Percentiles rank a stretch among this genome's conserved stretches.
phyloP scores from a whole-genome alignment of 2,113 vertebrate genomes.

The Numida meleagris region DNA sequence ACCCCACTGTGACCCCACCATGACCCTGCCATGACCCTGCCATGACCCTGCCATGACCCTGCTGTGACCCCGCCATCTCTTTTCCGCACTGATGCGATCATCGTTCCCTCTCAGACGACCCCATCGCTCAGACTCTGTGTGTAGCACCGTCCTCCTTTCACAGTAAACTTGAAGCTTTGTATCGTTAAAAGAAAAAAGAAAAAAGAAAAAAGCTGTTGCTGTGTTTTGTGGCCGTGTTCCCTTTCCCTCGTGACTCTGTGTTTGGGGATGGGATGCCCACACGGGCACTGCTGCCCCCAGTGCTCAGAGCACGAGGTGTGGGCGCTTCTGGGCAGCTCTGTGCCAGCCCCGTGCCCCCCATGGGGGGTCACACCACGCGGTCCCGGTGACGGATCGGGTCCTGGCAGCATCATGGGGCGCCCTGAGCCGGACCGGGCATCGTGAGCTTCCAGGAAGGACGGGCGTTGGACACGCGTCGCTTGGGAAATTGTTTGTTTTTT shows the following conservation, averaged over 20 bases:
- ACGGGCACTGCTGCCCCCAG: too few relatives aligned
- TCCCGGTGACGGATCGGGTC: neutral
- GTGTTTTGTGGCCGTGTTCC: neutral
- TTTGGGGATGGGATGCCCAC: too few relatives aligned
- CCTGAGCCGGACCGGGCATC: neutral
- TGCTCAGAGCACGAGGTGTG: too few relatives aligned
- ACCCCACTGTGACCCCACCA: neutral
- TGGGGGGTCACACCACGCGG: too few relatives aligned
- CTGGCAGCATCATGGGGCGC: neutral
- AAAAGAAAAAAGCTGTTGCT: neutral
- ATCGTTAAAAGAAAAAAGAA: neutral
- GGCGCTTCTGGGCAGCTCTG: too few relatives aligned
- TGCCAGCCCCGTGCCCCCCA: too few relatives aligned
- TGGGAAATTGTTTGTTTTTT: conserved; percentile 12
- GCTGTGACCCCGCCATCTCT: neutral
- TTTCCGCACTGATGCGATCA: neutral
- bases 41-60: too few relatives aligned
- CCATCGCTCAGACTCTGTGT: neutral
- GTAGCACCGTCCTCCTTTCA: conserved; percentile 10
- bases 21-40: too few relatives aligned
- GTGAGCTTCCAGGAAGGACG: conserved; percentile 18
- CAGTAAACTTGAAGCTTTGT: conserved; percentile 68
- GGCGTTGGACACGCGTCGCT: neutral
- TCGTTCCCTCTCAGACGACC: neutral
- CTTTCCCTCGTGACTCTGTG: too few relatives aligned